These are phyloP conservation scores for Oreocharis arfaki DNA, from an alignment of 2,113 vertebrate genomes.

Conservation along the genomic window DNA sequence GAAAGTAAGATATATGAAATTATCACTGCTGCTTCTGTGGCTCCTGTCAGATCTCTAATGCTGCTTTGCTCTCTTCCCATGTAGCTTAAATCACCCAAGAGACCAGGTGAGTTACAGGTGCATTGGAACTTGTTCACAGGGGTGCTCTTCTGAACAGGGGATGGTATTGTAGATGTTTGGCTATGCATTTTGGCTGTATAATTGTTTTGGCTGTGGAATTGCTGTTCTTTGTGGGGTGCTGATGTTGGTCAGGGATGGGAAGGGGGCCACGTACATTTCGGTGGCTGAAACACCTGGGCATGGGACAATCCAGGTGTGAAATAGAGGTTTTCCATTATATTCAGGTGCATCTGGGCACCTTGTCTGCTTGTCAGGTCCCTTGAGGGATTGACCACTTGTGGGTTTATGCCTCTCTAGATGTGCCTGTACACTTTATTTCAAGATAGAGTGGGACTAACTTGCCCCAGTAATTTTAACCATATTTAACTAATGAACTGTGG, in stretches of 20 bases:
- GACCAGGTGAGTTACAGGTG: slow-evolving; percentile 82
- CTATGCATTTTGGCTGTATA: neutral
- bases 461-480: neutral
- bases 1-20: neutral
- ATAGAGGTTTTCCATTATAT: neutral
- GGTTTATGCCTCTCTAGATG: neutral
- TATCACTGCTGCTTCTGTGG: neutral
- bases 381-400: accelerated
- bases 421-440: neutral
- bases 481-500: neutral
- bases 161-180: neutral
- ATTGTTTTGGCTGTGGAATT: neutral
- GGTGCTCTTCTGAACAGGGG: neutral
- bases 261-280: neutral
- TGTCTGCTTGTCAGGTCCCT: neutral
- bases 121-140: neutral
- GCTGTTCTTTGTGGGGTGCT: neutral
- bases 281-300: neutral
- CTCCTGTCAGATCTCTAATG: slow-evolving; percentile 34
- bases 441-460: neutral
- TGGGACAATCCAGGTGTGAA: neutral
- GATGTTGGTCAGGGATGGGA: neutral
- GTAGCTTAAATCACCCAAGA: slow-evolving; percentile 97
- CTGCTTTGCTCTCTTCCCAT: slow-evolving; percentile 58
- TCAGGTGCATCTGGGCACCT: neutral